These are phyloP conservation scores for Pampus argenteus DNA, from an alignment of 2,797 vertebrate genomes.

Conservation along the genomic window DNA sequence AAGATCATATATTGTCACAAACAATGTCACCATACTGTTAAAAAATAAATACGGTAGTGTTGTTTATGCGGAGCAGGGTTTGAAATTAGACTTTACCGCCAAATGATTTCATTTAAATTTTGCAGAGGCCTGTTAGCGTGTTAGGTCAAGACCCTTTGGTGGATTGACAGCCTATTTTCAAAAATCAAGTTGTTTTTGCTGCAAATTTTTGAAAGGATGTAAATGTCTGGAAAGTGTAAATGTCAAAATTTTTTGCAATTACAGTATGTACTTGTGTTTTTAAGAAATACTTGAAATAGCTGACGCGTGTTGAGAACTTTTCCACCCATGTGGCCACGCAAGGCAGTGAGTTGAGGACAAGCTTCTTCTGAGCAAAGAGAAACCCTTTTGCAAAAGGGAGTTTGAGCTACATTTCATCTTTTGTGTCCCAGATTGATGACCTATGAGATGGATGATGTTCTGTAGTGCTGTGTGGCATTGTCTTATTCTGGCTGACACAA, in stretches of 20 bases:
- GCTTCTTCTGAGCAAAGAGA: slow-evolving; percentile 69
- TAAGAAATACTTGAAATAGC: slow-evolving; percentile 26
- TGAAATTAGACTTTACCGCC: slow-evolving; percentile 30
- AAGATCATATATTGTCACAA: slow-evolving; percentile 28
- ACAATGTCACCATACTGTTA: slow-evolving; percentile 23
- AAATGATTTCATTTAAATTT: slow-evolving; percentile 26
- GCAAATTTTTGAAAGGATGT: not conserved
- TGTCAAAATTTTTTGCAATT: not conserved
- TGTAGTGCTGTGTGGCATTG: slow-evolving; percentile 83
- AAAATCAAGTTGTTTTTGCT: slow-evolving; percentile 13
- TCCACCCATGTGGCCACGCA: slow-evolving; percentile 33
- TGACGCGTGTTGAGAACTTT: slow-evolving; percentile 30
- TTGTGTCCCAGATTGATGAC: slow-evolving; percentile 87
- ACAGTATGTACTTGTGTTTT: slow-evolving; percentile 7
- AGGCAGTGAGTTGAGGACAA: slow-evolving; percentile 52
- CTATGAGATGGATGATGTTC: slow-evolving; percentile 87
- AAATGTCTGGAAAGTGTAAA: not conserved
- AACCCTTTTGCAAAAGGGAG: slow-evolving; percentile 63
- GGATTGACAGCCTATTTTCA: slow-evolving; percentile 12
- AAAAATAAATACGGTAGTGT: slow-evolving; percentile 26
- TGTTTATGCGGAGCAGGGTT: slow-evolving; percentile 25
- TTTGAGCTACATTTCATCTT: slow-evolving; percentile 83
- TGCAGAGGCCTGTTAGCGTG: slow-evolving; percentile 21
- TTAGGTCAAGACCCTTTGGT: not conserved
- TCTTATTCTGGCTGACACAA: slow-evolving; percentile 81